These are phyloP conservation scores for Xestia rhomboidea DNA, from an alignment of 2,888 invertebrate species.

Conservation along the genomic window DNA sequence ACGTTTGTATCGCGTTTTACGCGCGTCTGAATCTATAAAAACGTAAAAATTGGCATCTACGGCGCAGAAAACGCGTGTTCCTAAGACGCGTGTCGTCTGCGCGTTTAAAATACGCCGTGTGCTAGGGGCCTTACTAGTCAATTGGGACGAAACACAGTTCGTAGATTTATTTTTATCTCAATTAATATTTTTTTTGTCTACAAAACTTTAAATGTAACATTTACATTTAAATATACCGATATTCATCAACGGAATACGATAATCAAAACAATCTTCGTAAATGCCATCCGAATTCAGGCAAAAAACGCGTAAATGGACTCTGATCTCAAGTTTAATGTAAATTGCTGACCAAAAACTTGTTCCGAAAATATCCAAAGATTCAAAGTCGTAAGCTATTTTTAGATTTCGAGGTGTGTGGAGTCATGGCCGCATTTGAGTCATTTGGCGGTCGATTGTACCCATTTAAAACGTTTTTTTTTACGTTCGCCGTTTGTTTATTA, in stretches of 20 bases:
- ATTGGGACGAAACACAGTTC: not conserved
- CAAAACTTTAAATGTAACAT: not conserved
- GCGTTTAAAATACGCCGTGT: too few relatives aligned
- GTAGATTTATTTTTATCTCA: not conserved
- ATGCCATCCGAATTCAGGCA: not conserved
- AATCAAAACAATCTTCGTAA: not conserved
- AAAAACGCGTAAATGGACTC: slow-evolving; percentile 29
- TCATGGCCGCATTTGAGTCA: slow-evolving; percentile 69
- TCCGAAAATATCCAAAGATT: slow-evolving; percentile 71
- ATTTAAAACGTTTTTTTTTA: slow-evolving; percentile 54
- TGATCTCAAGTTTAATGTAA: slow-evolving; percentile 32
- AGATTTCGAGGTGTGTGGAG: slow-evolving; percentile 68
- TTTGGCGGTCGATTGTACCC: slow-evolving; percentile 61
- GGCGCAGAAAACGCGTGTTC: too few relatives aligned
- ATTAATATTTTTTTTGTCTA: not conserved
- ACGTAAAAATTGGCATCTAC: too few relatives aligned
- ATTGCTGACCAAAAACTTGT: slow-evolving; percentile 66
- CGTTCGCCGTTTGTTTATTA: slow-evolving; percentile 49
- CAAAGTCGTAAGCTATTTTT: slow-evolving; percentile 68
- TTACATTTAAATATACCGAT: not conserved
- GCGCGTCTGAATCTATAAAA: too few relatives aligned
- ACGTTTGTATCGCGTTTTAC: too few relatives aligned
- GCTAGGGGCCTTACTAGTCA: too few relatives aligned
- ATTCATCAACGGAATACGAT: not conserved
- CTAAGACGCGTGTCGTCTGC: too few relatives aligned